Percentiles rank a stretch among this genome's conserved stretches.
Conservation (phyloP, 2,888 invertebrate genomes). For the Zhuqinia jingwanae region DNA sequence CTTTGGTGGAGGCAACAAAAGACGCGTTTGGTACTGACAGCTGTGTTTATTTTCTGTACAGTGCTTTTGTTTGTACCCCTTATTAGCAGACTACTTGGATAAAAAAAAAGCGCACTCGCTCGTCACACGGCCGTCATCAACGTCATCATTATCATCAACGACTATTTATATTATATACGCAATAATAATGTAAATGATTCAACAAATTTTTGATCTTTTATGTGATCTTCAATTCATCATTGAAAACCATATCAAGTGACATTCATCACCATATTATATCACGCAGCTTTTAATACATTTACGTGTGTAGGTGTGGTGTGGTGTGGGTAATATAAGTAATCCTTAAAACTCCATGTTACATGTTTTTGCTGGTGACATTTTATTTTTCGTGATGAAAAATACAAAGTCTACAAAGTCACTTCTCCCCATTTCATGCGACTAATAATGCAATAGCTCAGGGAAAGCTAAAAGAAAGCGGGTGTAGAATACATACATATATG, state of each 20-base stretch:
- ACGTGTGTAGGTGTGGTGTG: slow-evolving; percentile 26
- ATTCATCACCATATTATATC: too few relatives aligned
- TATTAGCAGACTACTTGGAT: slow-evolving; percentile 72
- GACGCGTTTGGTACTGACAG: slow-evolving; percentile 75
- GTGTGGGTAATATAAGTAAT: too few relatives aligned
- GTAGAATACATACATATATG: too few relatives aligned
- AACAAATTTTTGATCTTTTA: slow-evolving; percentile 35
- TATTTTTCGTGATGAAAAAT: neutral
- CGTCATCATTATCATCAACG: neutral
- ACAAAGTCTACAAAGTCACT: slow-evolving; percentile 6
- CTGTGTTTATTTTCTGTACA: slow-evolving; percentile 74
- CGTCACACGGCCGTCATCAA: neutral
- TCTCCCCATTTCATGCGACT: too few relatives aligned
- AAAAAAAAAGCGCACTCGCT: slow-evolving; percentile 21
- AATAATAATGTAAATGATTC: slow-evolving; percentile 8
- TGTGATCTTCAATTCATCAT: slow-evolving; percentile 44
- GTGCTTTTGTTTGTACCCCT: slow-evolving; percentile 73
- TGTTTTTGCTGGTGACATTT: slow-evolving; percentile 3
- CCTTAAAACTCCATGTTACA: too few relatives aligned
- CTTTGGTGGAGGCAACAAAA: slow-evolving; percentile 77
- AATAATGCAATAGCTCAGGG: neutral
- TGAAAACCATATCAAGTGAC: slow-evolving; percentile 41
- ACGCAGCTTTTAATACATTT: slow-evolving; percentile 9
- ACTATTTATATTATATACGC: neutral
- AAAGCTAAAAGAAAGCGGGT: neutral